Evolutionary conservation across 2,888 invertebrate species (phyloP).

Genomic region (Spodoptera picta): DNA sequence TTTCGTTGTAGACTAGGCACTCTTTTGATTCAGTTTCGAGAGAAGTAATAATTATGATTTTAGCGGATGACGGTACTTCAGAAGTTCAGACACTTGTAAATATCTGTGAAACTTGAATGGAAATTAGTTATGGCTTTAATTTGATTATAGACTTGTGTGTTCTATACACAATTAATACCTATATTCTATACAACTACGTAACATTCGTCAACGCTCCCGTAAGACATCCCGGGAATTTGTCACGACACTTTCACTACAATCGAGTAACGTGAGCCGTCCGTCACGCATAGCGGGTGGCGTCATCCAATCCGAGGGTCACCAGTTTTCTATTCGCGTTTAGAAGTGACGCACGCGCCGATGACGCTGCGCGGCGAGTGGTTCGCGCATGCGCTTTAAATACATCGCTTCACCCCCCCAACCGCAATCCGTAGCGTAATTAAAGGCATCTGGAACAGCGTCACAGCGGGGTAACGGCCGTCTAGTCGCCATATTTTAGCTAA

Average conservation of each 20-base stretch:
- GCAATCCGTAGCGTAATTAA: slow-evolving; percentile 72
- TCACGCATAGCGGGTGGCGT: slow-evolving; percentile 74
- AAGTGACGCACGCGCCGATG: slow-evolving; percentile 84
- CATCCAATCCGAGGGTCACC: slow-evolving; percentile 80
- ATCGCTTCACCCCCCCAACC: slow-evolving; percentile 57
- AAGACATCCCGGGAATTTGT: slow-evolving; percentile 45
- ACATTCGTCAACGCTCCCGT: slow-evolving; percentile 22
- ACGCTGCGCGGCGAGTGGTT: slow-evolving; percentile 67
- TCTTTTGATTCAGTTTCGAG: slow-evolving; percentile 15
- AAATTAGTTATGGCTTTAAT: slow-evolving; percentile 21
- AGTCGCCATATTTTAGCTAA: slow-evolving; percentile 73
- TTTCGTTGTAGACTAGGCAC: slow-evolving; percentile 43
- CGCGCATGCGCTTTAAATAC: slow-evolving; percentile 72
- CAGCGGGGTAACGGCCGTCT: slow-evolving; percentile 69
- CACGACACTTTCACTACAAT: slow-evolving; percentile 62
- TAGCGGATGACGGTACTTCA: background rate
- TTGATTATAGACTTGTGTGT: too few relatives aligned
- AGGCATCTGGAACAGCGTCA: slow-evolving; percentile 74
- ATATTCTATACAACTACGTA: slow-evolving; percentile 1
- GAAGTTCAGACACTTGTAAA: slow-evolving; percentile 1
- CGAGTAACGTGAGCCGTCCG: slow-evolving; percentile 73
- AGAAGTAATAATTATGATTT: slow-evolving; percentile 6
- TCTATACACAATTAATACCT: too few relatives aligned
- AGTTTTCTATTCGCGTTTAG: slow-evolving; percentile 83
- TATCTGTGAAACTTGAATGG: slow-evolving; percentile 14